These are phyloP conservation scores for Aptenodytes patagonicus DNA, from an alignment of 2,113 vertebrate species.

Conservation along the genomic window DNA sequence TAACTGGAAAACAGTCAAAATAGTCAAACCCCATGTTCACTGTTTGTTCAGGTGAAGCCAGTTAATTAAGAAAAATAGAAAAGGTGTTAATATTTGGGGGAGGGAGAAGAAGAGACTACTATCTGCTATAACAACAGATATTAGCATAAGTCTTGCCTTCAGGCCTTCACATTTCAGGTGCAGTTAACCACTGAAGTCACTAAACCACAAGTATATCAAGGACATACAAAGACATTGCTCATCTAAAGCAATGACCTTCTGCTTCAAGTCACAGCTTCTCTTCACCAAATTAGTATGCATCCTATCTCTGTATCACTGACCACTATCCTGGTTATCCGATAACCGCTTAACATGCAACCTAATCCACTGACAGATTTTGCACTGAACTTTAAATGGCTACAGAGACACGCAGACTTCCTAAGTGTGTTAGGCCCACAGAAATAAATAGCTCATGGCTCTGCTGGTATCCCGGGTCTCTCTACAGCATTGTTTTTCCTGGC, in stretches of 20 bases:
- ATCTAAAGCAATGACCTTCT: neutral
- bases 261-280: neutral
- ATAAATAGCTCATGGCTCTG: conserved; percentile 29
- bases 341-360: neutral
- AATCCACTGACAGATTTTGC: conserved; percentile 1
- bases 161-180: neutral
- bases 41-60: neutral
- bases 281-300: neutral
- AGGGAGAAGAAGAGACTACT: neutral
- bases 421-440: neutral
- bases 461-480: neutral
- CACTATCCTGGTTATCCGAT: neutral
- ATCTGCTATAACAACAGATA: neutral
- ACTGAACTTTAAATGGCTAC: neutral
- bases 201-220: neutral
- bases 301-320: neutral
- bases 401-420: neutral
- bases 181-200: neutral
- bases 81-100: neutral
- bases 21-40: neutral
- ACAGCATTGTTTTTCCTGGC: conserved; percentile 16
- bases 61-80: neutral
- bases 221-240: neutral
- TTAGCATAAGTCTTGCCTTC: neutral
- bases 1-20: neutral